Percentiles rank a stretch among this genome's conserved stretches.
Conservation (phyloP, 1,140 invertebrate genomes). For the Gonatopus flavifemur region DNA sequence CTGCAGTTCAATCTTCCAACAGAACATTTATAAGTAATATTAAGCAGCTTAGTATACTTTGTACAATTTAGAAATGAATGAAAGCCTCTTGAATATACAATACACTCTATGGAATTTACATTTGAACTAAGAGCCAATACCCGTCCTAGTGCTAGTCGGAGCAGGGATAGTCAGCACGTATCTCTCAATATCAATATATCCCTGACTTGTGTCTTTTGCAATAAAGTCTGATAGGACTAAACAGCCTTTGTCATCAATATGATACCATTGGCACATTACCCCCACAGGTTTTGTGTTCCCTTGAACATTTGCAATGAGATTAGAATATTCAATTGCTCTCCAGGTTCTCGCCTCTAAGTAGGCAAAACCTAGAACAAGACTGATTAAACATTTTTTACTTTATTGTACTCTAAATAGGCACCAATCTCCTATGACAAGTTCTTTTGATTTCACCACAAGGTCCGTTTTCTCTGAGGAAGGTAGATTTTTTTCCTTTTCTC, state of each 20-base stretch:
- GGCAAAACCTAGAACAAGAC: not conserved
- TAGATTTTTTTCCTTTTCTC: too few relatives aligned
- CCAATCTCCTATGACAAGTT: slow-evolving; percentile 4
- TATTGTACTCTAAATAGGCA: slow-evolving; percentile 2
- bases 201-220: not conserved
- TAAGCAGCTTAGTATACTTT: too few relatives aligned
- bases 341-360: slow-evolving; percentile 1
- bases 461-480: too few relatives aligned
- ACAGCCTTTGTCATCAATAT: not conserved
- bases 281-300: slow-evolving; percentile 1
- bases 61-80: too few relatives aligned
- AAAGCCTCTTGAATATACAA: too few relatives aligned
- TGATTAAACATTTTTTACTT: not conserved
- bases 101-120: too few relatives aligned
- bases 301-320: not conserved
- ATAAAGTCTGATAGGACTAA: not conserved
- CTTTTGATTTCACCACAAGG: too few relatives aligned
- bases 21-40: too few relatives aligned
- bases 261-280: slow-evolving; percentile 7
- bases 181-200: slow-evolving; percentile 7
- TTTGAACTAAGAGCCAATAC: not conserved
- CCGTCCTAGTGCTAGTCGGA: not conserved
- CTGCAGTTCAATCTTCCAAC: too few relatives aligned
- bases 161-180: slow-evolving; percentile 3
- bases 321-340: slow-evolving; percentile 5